A percentile compares a stretch with the other conserved stretches of the same genome.
These are phyloP conservation scores for Perca schrenkii DNA, from an alignment of 2,113 vertebrate species.

Conservation along the genomic window DNA sequence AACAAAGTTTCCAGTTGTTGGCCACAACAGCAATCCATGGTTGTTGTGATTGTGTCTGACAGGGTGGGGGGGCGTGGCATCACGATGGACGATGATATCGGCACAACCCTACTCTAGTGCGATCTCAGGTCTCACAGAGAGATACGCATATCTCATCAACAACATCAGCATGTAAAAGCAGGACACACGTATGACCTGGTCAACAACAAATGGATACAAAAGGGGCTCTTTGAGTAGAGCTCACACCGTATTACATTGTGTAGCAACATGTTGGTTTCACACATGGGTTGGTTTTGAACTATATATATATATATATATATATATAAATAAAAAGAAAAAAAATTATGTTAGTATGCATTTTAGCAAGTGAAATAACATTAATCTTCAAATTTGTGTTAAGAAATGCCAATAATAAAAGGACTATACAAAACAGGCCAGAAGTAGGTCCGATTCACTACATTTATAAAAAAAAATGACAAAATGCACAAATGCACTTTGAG, in stretches of 20 bases:
- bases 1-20: too few relatives aligned
- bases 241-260: slow-evolving; percentile 13
- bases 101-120: slow-evolving; percentile 10
- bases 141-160: slow-evolving; percentile 53
- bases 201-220: slow-evolving; percentile 53
- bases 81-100: too few relatives aligned
- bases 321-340: background rate
- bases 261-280: background rate
- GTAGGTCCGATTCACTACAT: background rate
- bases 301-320: too few relatives aligned
- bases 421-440: background rate
- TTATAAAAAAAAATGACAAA: slow-evolving; percentile 48
- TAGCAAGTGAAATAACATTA: background rate
- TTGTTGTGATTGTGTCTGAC: too few relatives aligned
- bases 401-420: background rate
- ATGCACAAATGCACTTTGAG: slow-evolving; percentile 35
- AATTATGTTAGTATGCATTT: background rate
- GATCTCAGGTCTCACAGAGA: slow-evolving; percentile 45
- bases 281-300: background rate
- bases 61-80: too few relatives aligned
- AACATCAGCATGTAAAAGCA: slow-evolving; percentile 57
- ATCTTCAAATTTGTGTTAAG: background rate
- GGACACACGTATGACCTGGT: background rate
- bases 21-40: too few relatives aligned
- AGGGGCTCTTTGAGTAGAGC: slow-evolving; percentile 10